Base-by-base conservation (phyloP, 2,797 vertebrate genomes). In the Typhlichthys eigenmanni region DNA sequence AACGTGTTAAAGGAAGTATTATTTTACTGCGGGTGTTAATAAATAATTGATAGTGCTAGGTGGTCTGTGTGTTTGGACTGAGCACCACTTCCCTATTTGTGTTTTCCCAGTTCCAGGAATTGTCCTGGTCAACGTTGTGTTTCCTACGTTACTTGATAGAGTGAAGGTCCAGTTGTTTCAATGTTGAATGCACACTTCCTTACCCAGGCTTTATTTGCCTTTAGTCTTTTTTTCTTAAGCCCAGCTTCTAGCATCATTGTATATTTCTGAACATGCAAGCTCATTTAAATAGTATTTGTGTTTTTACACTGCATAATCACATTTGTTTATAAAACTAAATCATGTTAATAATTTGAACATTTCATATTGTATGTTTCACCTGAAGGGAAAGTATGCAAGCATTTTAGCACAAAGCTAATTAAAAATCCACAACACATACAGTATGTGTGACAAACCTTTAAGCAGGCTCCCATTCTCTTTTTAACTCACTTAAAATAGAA, bases 51-150 rank as follows among this genome's bases (percentile, higher is more conserved):
- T 82, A 81, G 82, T 68, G 78, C 79, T 87, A 63, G 67, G 57
- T 55, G 75, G 66, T 60, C 75, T 78, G 62, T 74, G 79, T 74
- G 75, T 80, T 76, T 76, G 75, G 79, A 80, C 83, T 32, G 24
- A 80, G 68, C 77, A 65, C 68, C 66, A 82, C 80, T 86, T 90
- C 82, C 85, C 64, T 88, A 82, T 90, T 90, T 87, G 79, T 88
- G 75, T 85, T 84, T 73, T 70, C 75, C 67, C 75, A 82, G 85
- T 90, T 92, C 89, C 87, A 76, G 83, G 82, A 88, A 90, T 92
- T 92, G 89, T 91, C 75, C 77, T 19, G 14, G 71, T 82, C 76
- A 84, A 69, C 82, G 79, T 85, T 86, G 83, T 65, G 62, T 82
- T 85, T 88, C 84, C 86, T 80, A 86, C 89, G 86, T 87, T 81